A percentile compares a stretch with the other conserved stretches of the same genome.
Conservation (phyloP, 2,113 vertebrate species). For the Tragulus kanchil region DNA sequence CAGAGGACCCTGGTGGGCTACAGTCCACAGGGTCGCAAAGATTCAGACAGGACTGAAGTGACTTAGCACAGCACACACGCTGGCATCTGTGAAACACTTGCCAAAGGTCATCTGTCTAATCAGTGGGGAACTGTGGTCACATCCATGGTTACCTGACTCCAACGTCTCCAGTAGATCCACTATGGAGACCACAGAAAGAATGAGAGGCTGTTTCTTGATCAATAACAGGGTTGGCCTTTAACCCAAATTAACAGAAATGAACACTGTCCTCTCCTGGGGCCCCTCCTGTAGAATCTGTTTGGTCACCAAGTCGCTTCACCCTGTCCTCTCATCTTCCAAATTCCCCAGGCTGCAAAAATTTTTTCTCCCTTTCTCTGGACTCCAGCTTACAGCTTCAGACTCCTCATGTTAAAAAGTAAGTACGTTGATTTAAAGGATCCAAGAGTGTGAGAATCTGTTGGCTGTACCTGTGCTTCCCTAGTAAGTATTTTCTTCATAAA, state of each 20-base stretch:
- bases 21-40: not conserved
- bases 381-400: not conserved
- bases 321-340: not conserved
- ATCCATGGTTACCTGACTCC: not conserved
- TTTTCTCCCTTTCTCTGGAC: not conserved
- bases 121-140: not conserved
- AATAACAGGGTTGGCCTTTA: not conserved
- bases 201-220: not conserved
- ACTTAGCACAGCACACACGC: rapidly evolving
- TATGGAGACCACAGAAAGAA: not conserved
- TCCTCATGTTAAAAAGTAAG: not conserved
- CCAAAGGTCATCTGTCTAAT: no score
- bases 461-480: slow-evolving; percentile 9
- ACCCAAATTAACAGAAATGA: not conserved
- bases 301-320: not conserved
- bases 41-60: not conserved
- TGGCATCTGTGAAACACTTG: not conserved
- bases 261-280: not conserved
- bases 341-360: not conserved
- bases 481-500: not conserved
- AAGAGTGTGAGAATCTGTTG: not conserved
- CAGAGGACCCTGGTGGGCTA: not conserved
- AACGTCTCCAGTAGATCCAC: not conserved
- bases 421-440: not conserved
- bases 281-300: not conserved